Conservation (phyloP, 1,140 invertebrate genomes). For the Bactericera cockerelli region DNA sequence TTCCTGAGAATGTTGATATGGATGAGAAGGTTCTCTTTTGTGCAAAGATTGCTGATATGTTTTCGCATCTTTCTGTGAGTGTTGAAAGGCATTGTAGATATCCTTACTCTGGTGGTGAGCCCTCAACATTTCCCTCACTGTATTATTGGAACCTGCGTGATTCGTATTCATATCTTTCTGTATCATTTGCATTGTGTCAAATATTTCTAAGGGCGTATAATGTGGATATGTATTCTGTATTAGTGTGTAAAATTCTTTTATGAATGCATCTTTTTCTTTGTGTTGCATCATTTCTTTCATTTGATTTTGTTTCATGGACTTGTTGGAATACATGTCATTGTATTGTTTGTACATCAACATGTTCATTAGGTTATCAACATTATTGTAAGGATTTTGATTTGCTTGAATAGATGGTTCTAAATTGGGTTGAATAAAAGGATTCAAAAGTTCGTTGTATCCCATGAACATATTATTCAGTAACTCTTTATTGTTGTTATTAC, state of each 20-base stretch:
- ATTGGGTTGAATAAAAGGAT: background rate
- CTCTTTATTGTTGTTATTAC: conserved; percentile 4
- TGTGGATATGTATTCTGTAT: background rate
- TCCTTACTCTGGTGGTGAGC: background rate
- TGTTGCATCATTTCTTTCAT: background rate
- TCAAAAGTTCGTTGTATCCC: background rate
- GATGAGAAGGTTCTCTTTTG: background rate
- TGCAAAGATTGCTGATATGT: background rate
- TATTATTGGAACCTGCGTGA: too few relatives aligned
- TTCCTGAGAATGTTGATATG: too few relatives aligned
- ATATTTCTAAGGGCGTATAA: conserved; percentile 1
- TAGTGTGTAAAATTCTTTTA: background rate
- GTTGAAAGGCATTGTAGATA: background rate
- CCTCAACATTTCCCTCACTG: background rate
- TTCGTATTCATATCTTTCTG: background rate
- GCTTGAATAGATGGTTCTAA: too few relatives aligned
- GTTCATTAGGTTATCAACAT: background rate
- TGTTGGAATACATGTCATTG: background rate
- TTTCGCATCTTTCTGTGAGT: background rate
- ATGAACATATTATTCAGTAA: conserved; percentile 3
- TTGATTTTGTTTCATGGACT: background rate
- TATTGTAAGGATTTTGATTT: background rate
- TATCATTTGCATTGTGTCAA: background rate
- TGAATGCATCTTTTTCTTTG: background rate
- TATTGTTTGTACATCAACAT: conserved; percentile 6